Evolutionary conservation across 2,888 invertebrate species (phyloP), one percentile per base, ranked within the genome.

Genomic region (Cryptocheilus praepositus): DNA sequence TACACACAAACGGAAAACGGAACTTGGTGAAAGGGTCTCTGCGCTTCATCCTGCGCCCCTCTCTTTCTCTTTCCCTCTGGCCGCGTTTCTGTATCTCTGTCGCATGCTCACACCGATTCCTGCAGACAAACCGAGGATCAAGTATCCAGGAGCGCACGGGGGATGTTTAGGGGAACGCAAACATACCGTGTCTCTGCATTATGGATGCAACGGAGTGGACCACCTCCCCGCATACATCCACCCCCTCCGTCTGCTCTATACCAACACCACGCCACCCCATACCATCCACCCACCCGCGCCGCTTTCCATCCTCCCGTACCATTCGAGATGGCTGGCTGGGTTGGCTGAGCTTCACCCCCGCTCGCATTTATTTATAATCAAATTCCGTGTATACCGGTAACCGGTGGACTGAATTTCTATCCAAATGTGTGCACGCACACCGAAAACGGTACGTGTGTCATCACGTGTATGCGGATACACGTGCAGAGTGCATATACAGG

Each of bases 331-430:
- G 81, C 73, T 78, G 76, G 79, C 73, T 70, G 77, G 71, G 60
- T 62, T 70, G 51, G 67, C 70, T 61, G 71, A 64, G 71, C 79
- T 73, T 64, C 78, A 74, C 64, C 72, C 71, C 81, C 81, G 79
- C 81, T 80, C 82, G 83, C 85, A 88, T 88, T 87, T 87, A 88
- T 88, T 87, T 88, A 88, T 88, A 88, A 88, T 88, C 87, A 86
- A 88, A 88, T 88, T 88, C 81, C 81, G 81, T 82, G 83, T 85
- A 83, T 84, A 83, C 83, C 76, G 81, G 82, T 79, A 79, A 76
- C 81, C 80, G 82, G 79, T 80, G 81, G 80, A 83, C 85, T 83
- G 86, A 86, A 86, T 86, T 84, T 86, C 85, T 85, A 85, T 83
- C 83, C 81, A 77, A 78, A 79, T 77, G 81, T 81, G 82, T 81